Base-by-base conservation (phyloP, 2,113 vertebrate species). In the Scatophagus argus region DNA sequence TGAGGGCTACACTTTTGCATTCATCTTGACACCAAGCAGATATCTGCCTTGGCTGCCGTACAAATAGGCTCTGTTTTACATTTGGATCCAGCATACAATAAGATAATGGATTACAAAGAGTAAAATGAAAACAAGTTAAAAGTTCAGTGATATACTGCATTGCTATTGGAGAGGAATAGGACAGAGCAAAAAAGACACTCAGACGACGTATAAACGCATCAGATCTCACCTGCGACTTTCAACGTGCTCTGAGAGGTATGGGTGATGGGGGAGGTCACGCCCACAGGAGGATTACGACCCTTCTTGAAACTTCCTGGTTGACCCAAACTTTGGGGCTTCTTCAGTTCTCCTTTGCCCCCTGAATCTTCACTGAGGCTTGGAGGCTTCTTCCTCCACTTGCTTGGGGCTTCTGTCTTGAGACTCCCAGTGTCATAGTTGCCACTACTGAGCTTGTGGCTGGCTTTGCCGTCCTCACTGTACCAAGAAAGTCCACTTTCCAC, bases 251-350 rank as follows among this genome's bases (percentile, higher is more conserved):
- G 97, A 19, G 97, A 97, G 0, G 96, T 97, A 56, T 99, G 97
- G 36, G 98, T 99, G 88, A 99, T 99, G 60, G 98, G 98, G 2
- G 98, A 98, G 1, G 98, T 99, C 76, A 99, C 95, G 0, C 97
- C 98, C 66, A 99, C 93, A 0, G 97, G 98, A 6, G 98, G 96
- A 46, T 96, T 96, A 65, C 97, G 97, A 82, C 95, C 94, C 79
- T 97, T 99, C 86, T 94, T 98, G 77, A 97, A 95, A 61, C 93
- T 95, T 1, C 95, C 95, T 0, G 96, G 93, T 0, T 95, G 96
- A 17, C 96, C 96, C 67, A 98, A 90, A 83, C 93, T 96, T 65
- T 97, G 93, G 0, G 97, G 97, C 61, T 97, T 99, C 88, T 94
- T 98, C 62, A 96, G 83, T 19, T 99, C 97, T 0, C 92, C 92